Evolutionary conservation across 1,140 invertebrate species (phyloP), one percentile per base, ranked within the genome.

Genomic region (Adelges cooleyi): DNA sequence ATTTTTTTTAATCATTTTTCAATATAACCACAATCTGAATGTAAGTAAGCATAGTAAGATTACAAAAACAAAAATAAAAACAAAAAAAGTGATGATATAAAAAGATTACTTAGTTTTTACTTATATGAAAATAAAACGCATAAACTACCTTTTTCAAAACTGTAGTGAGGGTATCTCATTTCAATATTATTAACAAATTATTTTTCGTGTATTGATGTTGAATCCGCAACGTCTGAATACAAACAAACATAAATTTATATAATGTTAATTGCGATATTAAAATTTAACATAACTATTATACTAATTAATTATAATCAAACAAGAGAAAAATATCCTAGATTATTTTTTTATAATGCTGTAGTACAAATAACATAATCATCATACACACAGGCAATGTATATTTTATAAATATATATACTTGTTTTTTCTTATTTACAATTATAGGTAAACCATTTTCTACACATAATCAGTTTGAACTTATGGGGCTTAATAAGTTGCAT

Each of bases 91-190:
- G 42, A 33, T 53, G 18, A 33, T 20, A 38, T 20, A 62, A n/a
- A 62, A 40, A 42, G 27, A 44, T 11, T 46, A 62, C 29, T 46
- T 62, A 59, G 56, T 62, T 46, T 40, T 62, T 38, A 25, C 56
- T 44, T n/a, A n/a, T 40, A 48, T 62, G 56, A 62, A 62, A 62
- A 62, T 62, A 48, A 62, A 59, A 46, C 20, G 29, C 44, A 62
- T 62, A 33, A 33, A 62, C 56, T 62, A 62, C 42, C 46, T 44
- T 48, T 10, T 62, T 42, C 56, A 48, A 44, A 44, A 62, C 11
- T 62, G 56, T 15, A 46, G 56, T 48, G 56, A 29, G 17, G 36
- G 27, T 62, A 27, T 11, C 29, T 38, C 38, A 44, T 56, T 51
- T 62, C 25, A 62, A 33, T 62, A 46, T 62, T 48, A 59, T 15